Conservation (phyloP, 2,888 invertebrate species). For the Acheta domesticus region DNA sequence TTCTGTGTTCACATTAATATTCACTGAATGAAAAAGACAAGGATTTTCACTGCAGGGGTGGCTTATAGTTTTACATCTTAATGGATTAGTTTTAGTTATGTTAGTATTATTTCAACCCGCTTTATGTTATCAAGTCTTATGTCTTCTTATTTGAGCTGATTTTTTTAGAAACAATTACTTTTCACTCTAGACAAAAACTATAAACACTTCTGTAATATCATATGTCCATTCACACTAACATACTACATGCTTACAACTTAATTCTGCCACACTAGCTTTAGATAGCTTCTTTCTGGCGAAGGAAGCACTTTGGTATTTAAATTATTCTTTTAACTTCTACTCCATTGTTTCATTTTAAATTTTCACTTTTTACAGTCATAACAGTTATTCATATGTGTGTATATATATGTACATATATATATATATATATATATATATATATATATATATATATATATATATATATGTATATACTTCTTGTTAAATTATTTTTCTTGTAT, state of each 20-base stretch:
- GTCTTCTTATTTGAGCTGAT: conserved; percentile 35
- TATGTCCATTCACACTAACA: conserved; percentile 32
- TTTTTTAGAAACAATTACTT: conserved; percentile 24
- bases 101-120: conserved; percentile 35
- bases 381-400: conserved; percentile 28
- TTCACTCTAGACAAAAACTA: conserved; percentile 34
- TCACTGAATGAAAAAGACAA: conserved; percentile 1
- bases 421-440: no score
- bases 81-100: conserved; percentile 31
- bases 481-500: conserved; percentile 23
- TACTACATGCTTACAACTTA: conserved; percentile 25
- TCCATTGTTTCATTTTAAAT: conserved; percentile 27
- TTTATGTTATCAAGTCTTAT: conserved; percentile 36
- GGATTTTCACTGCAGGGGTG: not conserved
- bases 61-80: conserved; percentile 28
- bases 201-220: conserved; percentile 31
- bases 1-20: conserved; percentile 18
- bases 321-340: conserved; percentile 29
- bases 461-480: conserved; percentile 19
- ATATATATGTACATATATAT: no score
- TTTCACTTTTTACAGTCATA: conserved; percentile 26
- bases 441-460: no score
- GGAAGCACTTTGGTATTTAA: conserved; percentile 35
- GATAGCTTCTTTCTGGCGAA: conserved; percentile 31
- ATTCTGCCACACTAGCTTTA: conserved; percentile 28